Evolutionary conservation across 1,140 invertebrate genomes (phyloP).

Genomic region (Drosophila grimshawi): DNA sequence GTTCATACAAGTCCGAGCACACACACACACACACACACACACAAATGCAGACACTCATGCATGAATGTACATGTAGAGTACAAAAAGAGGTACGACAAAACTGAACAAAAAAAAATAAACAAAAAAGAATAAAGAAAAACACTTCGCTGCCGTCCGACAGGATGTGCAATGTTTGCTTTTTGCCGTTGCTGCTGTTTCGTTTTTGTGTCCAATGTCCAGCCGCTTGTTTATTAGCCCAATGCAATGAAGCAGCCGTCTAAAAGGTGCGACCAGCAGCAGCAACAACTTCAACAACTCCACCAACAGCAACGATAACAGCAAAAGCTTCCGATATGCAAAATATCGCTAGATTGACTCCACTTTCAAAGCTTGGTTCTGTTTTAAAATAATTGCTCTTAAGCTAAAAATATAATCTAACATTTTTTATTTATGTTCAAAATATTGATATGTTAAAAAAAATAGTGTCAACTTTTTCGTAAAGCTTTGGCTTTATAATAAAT

Average conservation of each 20-base stretch:
- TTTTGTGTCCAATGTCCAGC: constrained; percentile 45
- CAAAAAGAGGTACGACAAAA: constrained; percentile 50
- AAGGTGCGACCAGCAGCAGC: constrained; percentile 45
- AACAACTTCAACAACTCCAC: background rate
- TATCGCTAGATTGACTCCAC: too few relatives aligned
- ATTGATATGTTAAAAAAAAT: too few relatives aligned
- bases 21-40: constrained; percentile 51
- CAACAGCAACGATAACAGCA: constrained; percentile 8
- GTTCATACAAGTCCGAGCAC: constrained; percentile 44
- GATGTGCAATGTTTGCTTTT: constrained; percentile 62
- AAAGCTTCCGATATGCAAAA: background rate
- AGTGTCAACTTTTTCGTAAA: too few relatives aligned
- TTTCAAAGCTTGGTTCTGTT: background rate
- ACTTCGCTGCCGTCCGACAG: constrained; percentile 35
- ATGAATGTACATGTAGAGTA: constrained; percentile 26
- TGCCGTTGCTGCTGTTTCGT: constrained; percentile 47
- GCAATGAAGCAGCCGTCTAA: constrained; percentile 66
- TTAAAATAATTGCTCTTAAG: background rate
- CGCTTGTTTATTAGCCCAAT: constrained; percentile 54
- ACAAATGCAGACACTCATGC: constrained; percentile 30
- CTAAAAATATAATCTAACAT: too few relatives aligned
- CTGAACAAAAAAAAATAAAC: constrained; percentile 47
- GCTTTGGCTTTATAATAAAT: too few relatives aligned
- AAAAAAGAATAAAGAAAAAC: constrained; percentile 18
- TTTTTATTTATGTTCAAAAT: too few relatives aligned